A percentile compares a stretch with the other conserved stretches of the same genome.
phyloP scores from a whole-genome alignment of 2,797 vertebrate genomes.

The Scolopax rusticola region DNA sequence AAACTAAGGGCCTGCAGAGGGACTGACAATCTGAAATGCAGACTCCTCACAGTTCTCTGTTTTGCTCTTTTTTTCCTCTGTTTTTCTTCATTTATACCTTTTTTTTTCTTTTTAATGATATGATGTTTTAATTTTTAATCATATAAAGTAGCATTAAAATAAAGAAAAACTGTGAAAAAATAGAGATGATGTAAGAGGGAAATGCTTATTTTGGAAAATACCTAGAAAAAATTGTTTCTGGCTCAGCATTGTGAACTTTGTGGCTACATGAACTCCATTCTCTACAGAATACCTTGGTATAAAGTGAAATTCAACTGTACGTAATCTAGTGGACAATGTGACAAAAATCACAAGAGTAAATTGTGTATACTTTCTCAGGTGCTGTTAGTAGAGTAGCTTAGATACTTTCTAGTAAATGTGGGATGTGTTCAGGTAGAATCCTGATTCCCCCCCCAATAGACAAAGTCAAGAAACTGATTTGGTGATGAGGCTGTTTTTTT shows the following conservation, averaged over 20 bases:
- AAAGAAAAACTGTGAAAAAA: not conserved
- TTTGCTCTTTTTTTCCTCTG: not conserved
- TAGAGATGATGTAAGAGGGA: not conserved
- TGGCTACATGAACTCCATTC: not conserved
- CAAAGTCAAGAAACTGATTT: not conserved
- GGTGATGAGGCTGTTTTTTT: not conserved
- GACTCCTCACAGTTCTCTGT: not conserved
- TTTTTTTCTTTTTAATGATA: not conserved
- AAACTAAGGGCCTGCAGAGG: not conserved
- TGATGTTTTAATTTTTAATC: not conserved
- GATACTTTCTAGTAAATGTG: not conserved
- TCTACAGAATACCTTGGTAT: not conserved
- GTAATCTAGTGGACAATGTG: not conserved
- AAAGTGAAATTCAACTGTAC: not conserved
- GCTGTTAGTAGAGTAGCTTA: conserved; percentile 21
- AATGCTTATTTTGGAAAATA: not conserved
- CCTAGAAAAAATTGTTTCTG: not conserved
- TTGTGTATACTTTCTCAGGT: conserved; percentile 13
- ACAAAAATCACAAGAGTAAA: not conserved
- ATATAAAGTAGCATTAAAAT: not conserved
- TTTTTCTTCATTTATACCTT: not conserved
- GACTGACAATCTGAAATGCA: not conserved
- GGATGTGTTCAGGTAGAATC: not conserved
- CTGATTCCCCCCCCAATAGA: not conserved
- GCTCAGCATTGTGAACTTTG: not conserved